These are phyloP conservation scores for Rattus rattus DNA, from an alignment of 2,113 vertebrate genomes.

Conservation along the genomic window DNA sequence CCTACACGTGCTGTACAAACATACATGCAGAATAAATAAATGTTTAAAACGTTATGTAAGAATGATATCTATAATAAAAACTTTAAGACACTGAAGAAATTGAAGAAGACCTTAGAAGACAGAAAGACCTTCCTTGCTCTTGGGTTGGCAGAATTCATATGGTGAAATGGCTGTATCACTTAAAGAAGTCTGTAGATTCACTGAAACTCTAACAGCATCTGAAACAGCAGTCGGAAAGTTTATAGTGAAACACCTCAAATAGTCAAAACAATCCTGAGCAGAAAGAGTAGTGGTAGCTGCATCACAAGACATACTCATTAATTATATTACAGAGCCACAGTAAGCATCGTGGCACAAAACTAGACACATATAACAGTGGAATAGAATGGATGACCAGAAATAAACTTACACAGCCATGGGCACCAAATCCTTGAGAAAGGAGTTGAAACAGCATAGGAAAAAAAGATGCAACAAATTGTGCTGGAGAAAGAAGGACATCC, in stretches of 20 bases:
- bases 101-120: not conserved
- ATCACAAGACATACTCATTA: not conserved
- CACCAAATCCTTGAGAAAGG: not conserved
- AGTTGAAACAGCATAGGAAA: not conserved
- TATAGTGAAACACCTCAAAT: not conserved
- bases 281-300: not conserved
- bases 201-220: not conserved
- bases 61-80: not conserved
- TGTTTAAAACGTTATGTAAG: not conserved
- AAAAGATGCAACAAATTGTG: not conserved
- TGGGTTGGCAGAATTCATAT: not conserved
- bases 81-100: not conserved
- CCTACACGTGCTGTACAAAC: not conserved
- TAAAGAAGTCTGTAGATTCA: not conserved
- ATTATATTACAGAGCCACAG: not conserved
- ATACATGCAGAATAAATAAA: not conserved
- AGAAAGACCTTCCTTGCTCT: not conserved
- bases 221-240: not conserved
- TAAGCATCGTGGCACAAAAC: not conserved
- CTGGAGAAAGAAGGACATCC: too few species aligned
- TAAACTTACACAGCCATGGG: not conserved
- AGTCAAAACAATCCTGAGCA: not conserved
- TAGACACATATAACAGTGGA: not conserved
- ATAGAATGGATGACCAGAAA: not conserved
- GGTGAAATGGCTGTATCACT: not conserved